A percentile compares a stretch with the other conserved stretches of the same genome.
Evolutionary conservation across 2,797 vertebrate species (phyloP).

Genomic region (Silurus lanzhouensis): DNA sequence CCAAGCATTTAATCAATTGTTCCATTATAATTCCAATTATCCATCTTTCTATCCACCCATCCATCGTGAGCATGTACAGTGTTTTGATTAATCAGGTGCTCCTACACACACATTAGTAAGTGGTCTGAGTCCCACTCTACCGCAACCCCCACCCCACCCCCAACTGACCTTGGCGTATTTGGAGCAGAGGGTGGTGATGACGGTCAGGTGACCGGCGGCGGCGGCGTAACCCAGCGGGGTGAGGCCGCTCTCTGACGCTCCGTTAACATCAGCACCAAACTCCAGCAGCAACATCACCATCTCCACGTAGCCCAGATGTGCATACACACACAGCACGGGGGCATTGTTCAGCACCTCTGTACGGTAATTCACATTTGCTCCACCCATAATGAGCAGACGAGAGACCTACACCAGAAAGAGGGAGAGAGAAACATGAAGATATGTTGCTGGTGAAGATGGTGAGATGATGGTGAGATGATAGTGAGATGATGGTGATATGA

Average conservation of each 20-base stretch:
- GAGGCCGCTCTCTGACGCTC: slow-evolving; percentile 87
- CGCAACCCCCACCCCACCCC: no score
- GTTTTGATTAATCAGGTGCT: no score
- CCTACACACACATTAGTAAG: no score
- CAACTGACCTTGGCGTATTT: slow-evolving; percentile 85
- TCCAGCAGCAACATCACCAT: slow-evolving; percentile 89
- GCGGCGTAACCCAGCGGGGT: slow-evolving; percentile 91
- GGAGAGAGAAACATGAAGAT: background rate
- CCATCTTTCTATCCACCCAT: background rate
- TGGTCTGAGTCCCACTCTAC: no score
- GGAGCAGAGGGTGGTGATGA: slow-evolving; percentile 85
- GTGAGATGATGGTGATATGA: no score
- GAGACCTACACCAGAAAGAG: slow-evolving; percentile 80
- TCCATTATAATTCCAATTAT: background rate
- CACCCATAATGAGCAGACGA: slow-evolving; percentile 87
- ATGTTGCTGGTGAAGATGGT: background rate
- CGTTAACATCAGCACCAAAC: slow-evolving; percentile 89
- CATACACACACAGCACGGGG: slow-evolving; percentile 89
- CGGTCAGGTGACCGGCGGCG: slow-evolving; percentile 85
- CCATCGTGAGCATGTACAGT: background rate
- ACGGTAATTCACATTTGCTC: slow-evolving; percentile 88
- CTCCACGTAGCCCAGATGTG: slow-evolving; percentile 91
- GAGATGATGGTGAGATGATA: background rate
- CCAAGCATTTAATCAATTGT: no score
- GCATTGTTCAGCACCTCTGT: slow-evolving; percentile 91